Evolutionary conservation across 2,113 vertebrate genomes (phyloP).

Genomic region (Cnemophilus loriae): DNA sequence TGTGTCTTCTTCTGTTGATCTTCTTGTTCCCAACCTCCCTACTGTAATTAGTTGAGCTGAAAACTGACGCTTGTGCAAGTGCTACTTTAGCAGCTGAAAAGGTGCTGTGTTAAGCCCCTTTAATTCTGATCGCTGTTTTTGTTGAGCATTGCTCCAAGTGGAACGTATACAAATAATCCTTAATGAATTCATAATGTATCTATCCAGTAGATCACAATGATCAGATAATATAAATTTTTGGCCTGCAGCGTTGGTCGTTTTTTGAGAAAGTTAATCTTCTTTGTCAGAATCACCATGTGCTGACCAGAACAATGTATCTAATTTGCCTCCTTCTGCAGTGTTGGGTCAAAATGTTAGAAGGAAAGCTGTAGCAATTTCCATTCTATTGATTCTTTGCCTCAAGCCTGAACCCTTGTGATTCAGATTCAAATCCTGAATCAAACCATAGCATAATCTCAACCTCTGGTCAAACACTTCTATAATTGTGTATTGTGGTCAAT

Average conservation of each 20-base stretch:
- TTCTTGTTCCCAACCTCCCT: not conserved
- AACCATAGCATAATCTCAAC: not conserved
- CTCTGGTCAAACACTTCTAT: not conserved
- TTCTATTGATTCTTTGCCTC: not conserved
- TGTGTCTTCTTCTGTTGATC: not conserved
- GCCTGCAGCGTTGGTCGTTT: not conserved
- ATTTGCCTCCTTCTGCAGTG: not conserved
- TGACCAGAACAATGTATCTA: not conserved
- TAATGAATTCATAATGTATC: not conserved
- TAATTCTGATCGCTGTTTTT: not conserved
- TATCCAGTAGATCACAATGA: not conserved
- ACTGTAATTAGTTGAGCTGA: not conserved
- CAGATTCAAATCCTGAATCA: not conserved
- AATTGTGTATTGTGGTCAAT: not conserved
- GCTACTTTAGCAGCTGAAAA: not conserved
- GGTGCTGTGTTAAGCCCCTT: not conserved
- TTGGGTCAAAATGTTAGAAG: not conserved
- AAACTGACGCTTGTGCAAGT: not conserved
- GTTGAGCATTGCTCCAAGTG: not conserved
- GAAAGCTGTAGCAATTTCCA: not conserved
- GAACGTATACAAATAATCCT: not conserved
- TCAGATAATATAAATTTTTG: not conserved
- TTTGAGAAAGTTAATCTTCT: not conserved
- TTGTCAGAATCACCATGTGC: not conserved
- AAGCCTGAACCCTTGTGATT: not conserved